Conservation (phyloP, 2,113 vertebrate species). For the Progne subis region DNA sequence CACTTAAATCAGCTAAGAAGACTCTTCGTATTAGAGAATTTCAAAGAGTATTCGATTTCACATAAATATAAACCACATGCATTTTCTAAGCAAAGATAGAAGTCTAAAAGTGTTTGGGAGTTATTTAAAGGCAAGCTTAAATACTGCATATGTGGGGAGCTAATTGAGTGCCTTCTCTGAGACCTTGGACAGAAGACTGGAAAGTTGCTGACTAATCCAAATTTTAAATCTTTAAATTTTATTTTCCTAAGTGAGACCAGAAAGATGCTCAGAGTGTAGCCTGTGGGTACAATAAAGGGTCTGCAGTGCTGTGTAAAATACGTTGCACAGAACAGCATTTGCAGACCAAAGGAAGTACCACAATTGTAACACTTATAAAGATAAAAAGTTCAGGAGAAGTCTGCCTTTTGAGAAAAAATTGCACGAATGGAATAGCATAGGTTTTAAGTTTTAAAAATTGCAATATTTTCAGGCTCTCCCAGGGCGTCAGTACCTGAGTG, state of each 20-base stretch:
- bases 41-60: background rate
- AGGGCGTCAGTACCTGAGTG: background rate
- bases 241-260: background rate
- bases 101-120: background rate
- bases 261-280: background rate
- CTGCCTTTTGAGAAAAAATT: background rate
- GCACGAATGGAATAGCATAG: background rate
- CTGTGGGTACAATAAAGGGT: background rate
- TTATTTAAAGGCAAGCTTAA: background rate
- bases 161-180: background rate
- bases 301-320: background rate
- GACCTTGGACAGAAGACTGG: background rate
- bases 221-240: background rate
- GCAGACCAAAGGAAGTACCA: background rate
- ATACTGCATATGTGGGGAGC: background rate
- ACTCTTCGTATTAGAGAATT: background rate
- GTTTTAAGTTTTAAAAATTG: background rate
- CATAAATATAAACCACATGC: background rate
- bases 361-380: background rate
- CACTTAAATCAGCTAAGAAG: background rate
- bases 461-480: background rate
- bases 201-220: background rate
- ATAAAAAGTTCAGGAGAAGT: background rate
- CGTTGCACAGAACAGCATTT: background rate
- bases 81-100: background rate